Percentiles rank a stretch among this genome's conserved stretches.
phyloP scores from a whole-genome alignment of 2,888 invertebrate genomes.

The Archips crataeganus region DNA sequence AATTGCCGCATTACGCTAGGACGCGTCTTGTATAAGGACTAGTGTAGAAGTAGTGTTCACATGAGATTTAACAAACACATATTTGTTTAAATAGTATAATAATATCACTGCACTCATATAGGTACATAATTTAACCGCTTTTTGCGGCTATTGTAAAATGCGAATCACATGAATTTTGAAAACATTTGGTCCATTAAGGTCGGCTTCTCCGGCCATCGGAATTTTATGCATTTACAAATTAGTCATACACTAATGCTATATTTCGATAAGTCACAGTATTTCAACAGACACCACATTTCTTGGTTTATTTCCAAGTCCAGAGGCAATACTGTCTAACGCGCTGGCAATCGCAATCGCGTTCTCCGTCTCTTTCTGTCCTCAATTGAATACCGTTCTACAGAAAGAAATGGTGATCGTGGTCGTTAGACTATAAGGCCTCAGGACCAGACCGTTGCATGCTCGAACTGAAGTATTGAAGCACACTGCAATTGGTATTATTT shows the following conservation, averaged over 20 bases:
- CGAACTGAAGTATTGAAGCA: too few species aligned
- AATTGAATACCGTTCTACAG: too few species aligned
- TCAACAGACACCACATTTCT: too few species aligned
- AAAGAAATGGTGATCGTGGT: too few species aligned
- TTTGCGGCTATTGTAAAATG: not conserved
- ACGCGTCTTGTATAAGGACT: not conserved
- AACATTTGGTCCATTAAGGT: too few species aligned
- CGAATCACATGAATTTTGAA: not conserved
- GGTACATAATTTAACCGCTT: not conserved
- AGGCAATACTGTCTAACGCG: too few species aligned
- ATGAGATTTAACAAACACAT: not conserved
- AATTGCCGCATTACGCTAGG: not conserved
- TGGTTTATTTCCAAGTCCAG: too few species aligned
- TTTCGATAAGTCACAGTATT: not conserved
- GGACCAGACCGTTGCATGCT: too few species aligned
- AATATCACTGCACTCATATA: not conserved
- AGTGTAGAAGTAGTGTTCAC: constrained; percentile 15
- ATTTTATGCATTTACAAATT: not conserved
- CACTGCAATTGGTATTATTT: too few species aligned
- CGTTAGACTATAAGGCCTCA: too few species aligned
- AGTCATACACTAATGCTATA: not conserved
- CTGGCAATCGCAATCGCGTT: too few species aligned
- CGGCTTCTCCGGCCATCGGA: not conserved
- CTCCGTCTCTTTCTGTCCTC: too few species aligned
- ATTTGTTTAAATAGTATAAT: not conserved